These are phyloP conservation scores for Hypotaenidia okinawae DNA, from an alignment of 2,797 vertebrate species.

Conservation along the genomic window DNA sequence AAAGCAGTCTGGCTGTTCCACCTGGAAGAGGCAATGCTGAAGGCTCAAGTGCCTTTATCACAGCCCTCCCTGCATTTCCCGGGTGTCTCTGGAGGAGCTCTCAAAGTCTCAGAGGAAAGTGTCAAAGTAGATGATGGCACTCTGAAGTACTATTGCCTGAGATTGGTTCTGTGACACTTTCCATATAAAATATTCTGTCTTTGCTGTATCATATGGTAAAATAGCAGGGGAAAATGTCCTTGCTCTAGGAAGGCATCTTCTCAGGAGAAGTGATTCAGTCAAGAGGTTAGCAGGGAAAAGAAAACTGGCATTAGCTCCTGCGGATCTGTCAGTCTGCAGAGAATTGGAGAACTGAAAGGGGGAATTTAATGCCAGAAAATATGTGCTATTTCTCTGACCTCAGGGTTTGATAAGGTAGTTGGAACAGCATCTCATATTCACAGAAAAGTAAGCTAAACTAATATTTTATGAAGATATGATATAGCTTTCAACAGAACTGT, in stretches of 20 bases:
- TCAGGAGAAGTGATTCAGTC: neutral
- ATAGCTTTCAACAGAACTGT: neutral
- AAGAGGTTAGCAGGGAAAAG: neutral
- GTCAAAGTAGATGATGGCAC: fast-evolving
- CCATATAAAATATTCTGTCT: neutral
- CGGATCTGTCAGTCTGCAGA: neutral
- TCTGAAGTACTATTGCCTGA: neutral
- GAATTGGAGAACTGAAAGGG: neutral
- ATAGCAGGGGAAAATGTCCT: neutral
- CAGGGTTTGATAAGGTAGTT: neutral
- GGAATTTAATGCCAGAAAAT: neutral
- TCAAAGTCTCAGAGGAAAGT: neutral
- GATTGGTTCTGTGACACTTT: neutral
- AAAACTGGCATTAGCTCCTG: neutral
- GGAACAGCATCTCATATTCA: neutral
- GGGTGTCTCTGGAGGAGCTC: neutral
- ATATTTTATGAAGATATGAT: neutral
- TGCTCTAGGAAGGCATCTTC: neutral
- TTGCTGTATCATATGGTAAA: neutral
- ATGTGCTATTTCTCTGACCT: neutral
- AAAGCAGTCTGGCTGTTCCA: neutral
- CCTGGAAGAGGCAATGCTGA: neutral
- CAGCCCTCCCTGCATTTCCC: neutral
- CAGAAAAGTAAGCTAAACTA: neutral
- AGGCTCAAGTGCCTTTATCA: neutral